phyloP scores from a whole-genome alignment of 2,797 vertebrate genomes.

The Sebastes vulpes region DNA sequence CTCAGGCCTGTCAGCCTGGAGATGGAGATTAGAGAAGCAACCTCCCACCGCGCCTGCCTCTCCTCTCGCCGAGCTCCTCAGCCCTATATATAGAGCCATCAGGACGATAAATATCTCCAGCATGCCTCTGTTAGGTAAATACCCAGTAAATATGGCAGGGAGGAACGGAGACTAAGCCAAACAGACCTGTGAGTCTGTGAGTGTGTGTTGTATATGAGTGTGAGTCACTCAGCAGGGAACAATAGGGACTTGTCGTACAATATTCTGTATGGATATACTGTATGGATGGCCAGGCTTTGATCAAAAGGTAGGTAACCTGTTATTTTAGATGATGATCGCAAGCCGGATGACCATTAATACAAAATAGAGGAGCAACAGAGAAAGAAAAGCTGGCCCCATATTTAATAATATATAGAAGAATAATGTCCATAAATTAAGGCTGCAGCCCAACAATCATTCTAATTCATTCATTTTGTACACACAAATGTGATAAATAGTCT shows the following conservation, averaged over 20 bases:
- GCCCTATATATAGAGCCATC: constrained; percentile 96
- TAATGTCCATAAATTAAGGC: neutral
- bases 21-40: constrained; percentile 97
- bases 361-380: neutral
- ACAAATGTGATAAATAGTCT: neutral
- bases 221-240: constrained; percentile 45
- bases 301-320: neutral
- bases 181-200: constrained; percentile 79
- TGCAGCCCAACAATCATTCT: too few species aligned
- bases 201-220: constrained; percentile 51
- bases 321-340: constrained; percentile 31
- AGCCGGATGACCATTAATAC: neutral
- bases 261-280: constrained; percentile 6
- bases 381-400: neutral
- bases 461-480: neutral
- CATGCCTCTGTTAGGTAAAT: constrained; percentile 97
- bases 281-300: constrained; percentile 18
- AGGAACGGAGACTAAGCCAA: constrained; percentile 92
- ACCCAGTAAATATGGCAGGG: constrained; percentile 96
- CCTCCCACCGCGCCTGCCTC: constrained; percentile 95
- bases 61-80: constrained; percentile 75
- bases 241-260: constrained; percentile 41
- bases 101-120: constrained; percentile 96
- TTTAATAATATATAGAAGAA: neutral
- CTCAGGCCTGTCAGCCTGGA: constrained; percentile 98